Evolutionary conservation across 2,113 vertebrate genomes (phyloP).

Genomic region (Holacanthus passer): DNA sequence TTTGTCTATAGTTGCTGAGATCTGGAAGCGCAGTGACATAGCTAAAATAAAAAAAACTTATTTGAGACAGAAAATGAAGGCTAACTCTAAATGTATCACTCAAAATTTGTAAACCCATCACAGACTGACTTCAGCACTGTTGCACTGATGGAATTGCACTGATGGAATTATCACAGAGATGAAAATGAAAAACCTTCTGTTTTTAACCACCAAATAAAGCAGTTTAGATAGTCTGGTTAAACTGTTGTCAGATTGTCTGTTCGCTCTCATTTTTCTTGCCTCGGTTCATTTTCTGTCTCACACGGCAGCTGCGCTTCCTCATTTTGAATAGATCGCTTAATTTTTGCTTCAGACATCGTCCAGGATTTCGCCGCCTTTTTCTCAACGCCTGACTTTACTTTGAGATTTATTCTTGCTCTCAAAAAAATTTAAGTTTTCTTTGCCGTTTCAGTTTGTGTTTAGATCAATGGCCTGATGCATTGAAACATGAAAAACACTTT

Average conservation of each 20-base stretch:
- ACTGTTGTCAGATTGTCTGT: too few relatives aligned
- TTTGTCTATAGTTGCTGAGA: too few relatives aligned
- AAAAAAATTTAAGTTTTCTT: background rate
- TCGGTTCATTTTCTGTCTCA: background rate
- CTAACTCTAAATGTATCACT: too few relatives aligned
- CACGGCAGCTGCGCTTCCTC: background rate
- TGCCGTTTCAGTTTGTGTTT: background rate
- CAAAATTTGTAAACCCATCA: background rate
- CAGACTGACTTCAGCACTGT: background rate
- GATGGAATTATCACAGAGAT: too few relatives aligned
- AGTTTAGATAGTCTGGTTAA: too few relatives aligned
- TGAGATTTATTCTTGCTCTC: slow-evolving; percentile 2
- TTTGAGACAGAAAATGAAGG: too few relatives aligned
- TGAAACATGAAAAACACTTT: slow-evolving; percentile 24
- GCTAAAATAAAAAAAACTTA: too few relatives aligned
- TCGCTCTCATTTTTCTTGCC: background rate
- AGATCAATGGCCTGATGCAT: slow-evolving; percentile 12
- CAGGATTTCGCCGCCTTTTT: background rate
- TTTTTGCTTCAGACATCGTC: background rate
- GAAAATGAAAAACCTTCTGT: too few relatives aligned
- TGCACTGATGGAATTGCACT: too few relatives aligned
- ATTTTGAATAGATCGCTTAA: background rate
- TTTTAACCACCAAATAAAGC: too few relatives aligned
- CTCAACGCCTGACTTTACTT: background rate
- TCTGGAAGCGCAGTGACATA: too few relatives aligned